These are phyloP conservation scores for Hesperia comma DNA, from an alignment of 2,888 invertebrate species.

Conservation along the genomic window DNA sequence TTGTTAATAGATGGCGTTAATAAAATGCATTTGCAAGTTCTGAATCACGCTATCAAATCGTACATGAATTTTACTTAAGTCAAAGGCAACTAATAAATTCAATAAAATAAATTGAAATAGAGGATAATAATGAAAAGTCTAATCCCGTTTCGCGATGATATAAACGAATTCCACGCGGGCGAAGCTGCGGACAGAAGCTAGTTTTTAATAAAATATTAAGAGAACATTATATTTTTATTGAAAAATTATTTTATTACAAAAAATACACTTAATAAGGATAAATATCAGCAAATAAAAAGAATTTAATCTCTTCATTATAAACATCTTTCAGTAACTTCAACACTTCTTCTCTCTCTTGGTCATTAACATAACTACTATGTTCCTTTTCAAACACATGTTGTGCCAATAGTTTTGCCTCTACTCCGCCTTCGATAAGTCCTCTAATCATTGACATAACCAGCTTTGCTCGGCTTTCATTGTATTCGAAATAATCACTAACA, in stretches of 20 bases:
- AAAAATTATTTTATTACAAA: background rate
- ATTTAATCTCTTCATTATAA: constrained; percentile 42
- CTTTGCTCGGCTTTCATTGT: constrained; percentile 27
- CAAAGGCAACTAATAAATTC: too few species aligned
- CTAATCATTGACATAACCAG: constrained; percentile 41
- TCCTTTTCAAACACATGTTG: constrained; percentile 38
- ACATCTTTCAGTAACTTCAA: constrained; percentile 40
- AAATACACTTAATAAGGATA: background rate
- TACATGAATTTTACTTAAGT: too few species aligned
- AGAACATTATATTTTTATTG: background rate
- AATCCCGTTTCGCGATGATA: too few species aligned
- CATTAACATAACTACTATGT: constrained; percentile 4
- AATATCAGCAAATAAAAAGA: constrained; percentile 41
- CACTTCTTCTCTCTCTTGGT: constrained; percentile 36
- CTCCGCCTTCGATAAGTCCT: constrained; percentile 42
- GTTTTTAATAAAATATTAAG: constrained; percentile 72
- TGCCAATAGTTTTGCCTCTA: constrained; percentile 44
- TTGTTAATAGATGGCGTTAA: too few species aligned
- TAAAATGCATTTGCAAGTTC: too few species aligned
- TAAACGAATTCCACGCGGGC: too few species aligned
- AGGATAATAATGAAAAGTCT: too few species aligned
- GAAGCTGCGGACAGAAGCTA: constrained; percentile 78
- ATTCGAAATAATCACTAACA: constrained; percentile 43
- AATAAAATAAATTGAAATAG: too few species aligned
- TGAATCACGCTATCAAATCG: too few species aligned